These are phyloP conservation scores for Colostygia pectinataria DNA, from an alignment of 2,888 invertebrate genomes.

Conservation along the genomic window DNA sequence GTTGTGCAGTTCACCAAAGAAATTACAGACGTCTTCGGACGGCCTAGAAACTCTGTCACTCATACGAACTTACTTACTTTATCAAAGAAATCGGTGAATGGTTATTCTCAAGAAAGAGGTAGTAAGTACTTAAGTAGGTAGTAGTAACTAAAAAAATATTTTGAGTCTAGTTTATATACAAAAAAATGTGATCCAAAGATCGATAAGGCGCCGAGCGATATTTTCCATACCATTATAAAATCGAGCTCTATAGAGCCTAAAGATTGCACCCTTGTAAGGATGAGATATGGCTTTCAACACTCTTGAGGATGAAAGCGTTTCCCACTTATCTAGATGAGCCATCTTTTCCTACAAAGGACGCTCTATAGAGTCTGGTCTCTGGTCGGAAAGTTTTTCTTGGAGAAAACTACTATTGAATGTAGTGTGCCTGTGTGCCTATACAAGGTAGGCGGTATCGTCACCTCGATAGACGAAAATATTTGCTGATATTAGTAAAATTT, in stretches of 20 bases:
- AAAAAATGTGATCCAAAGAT: constrained; percentile 1
- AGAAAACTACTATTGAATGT: constrained; percentile 51
- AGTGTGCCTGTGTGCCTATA: too few species aligned
- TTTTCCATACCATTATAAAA: constrained; percentile 31
- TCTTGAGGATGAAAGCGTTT: constrained; percentile 61
- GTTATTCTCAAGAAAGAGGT: too few species aligned
- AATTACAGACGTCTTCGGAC: too few species aligned
- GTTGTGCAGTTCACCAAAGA: too few species aligned
- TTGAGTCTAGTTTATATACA: too few species aligned
- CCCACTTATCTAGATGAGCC: constrained; percentile 79
- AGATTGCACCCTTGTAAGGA: constrained; percentile 38
- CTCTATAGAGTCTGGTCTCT: constrained; percentile 49
- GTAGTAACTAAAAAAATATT: too few species aligned
- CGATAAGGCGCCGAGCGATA: background rate
- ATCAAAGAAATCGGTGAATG: too few species aligned
- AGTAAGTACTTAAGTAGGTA: too few species aligned
- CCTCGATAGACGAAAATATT: constrained; percentile 12
- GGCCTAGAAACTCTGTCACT: too few species aligned
- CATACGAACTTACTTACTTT: too few species aligned
- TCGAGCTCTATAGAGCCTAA: constrained; percentile 16
- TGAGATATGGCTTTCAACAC: constrained; percentile 40
- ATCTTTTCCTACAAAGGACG: constrained; percentile 62
- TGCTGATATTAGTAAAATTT: too few species aligned
- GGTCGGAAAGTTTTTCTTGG: constrained; percentile 52
- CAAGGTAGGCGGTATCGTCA: constrained; percentile 28